These are phyloP conservation scores for Seira sanloemensis DNA, from an alignment of 2,888 invertebrate species.

Conservation along the genomic window DNA sequence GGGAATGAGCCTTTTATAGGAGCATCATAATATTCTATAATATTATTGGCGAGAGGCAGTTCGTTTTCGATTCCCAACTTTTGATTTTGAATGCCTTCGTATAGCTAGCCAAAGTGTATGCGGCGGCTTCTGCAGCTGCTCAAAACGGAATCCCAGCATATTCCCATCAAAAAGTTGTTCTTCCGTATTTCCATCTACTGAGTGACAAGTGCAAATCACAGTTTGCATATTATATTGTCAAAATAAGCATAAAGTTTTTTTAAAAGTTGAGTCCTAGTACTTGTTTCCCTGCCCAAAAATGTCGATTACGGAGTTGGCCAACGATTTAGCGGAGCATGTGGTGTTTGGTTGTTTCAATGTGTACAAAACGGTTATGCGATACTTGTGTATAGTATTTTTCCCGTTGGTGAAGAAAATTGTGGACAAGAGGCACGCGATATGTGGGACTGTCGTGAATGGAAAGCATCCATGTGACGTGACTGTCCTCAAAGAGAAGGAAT, in stretches of 20 bases:
- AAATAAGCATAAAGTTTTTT: neutral
- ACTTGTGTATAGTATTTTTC: conserved; percentile 22
- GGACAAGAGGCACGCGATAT: conserved; percentile 6
- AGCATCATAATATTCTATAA: too few species aligned
- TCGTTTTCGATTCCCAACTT: conserved; percentile 21
- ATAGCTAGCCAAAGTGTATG: neutral
- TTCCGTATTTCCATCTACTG: neutral
- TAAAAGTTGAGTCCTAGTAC: too few species aligned
- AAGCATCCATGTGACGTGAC: conserved; percentile 22
- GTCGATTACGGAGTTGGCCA: conserved; percentile 32
- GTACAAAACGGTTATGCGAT: conserved; percentile 47
- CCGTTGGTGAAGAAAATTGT: conserved; percentile 44
- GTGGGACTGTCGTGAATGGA: conserved; percentile 19
- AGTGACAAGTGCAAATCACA: neutral
- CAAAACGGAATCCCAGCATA: neutral
- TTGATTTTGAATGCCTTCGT: conserved; percentile 14
- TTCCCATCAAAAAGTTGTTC: neutral
- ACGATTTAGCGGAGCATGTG: conserved; percentile 44
- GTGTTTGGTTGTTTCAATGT: conserved; percentile 54
- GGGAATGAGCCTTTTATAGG: neutral
- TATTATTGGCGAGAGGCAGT: neutral
- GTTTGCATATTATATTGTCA: neutral
- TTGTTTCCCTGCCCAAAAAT: conserved; percentile 33
- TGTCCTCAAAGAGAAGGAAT: conserved; percentile 49
- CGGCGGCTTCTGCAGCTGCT: neutral